A percentile compares a stretch with the other conserved stretches of the same genome.
Evolutionary conservation across 1,140 invertebrate genomes (phyloP).

Genomic region (Plectrocnemia conspersa): DNA sequence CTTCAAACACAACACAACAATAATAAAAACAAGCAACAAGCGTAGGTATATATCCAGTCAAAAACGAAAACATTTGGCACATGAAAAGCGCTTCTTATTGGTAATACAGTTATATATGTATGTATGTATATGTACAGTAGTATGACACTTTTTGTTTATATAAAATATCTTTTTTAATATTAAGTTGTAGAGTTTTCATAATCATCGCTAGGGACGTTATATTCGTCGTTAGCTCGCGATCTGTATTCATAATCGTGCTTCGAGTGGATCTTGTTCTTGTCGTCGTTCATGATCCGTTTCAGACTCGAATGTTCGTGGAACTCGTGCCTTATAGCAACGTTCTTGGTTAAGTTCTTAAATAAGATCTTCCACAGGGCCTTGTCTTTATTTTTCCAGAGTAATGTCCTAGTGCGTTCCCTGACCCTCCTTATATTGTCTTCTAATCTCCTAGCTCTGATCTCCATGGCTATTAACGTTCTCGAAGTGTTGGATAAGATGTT

Average conservation of each 20-base stretch:
- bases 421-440: conserved; percentile 54
- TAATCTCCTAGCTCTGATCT: conserved; percentile 51
- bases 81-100: conserved; percentile 22
- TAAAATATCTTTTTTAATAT: background rate
- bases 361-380: conserved; percentile 51
- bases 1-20: background rate
- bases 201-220: conserved; percentile 24
- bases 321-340: conserved; percentile 49
- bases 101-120: conserved; percentile 16
- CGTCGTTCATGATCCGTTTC: conserved; percentile 37
- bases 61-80: conserved; percentile 23
- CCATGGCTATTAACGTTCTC: conserved; percentile 52
- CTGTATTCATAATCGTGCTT: conserved; percentile 28
- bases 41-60: background rate
- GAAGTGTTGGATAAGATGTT: conserved; percentile 47
- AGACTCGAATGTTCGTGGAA: conserved; percentile 50
- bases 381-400: conserved; percentile 53
- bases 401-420: conserved; percentile 51
- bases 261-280: conserved; percentile 15
- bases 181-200: conserved; percentile 26
- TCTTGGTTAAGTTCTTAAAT: conserved; percentile 52
- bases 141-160: conserved; percentile 1
- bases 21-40: conserved; percentile 3
- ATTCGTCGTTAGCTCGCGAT: conserved; percentile 22
- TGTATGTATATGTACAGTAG: conserved; percentile 17